Evolutionary conservation across 2,888 invertebrate genomes (phyloP).

Genomic region (Meliscaeva auricollis): DNA sequence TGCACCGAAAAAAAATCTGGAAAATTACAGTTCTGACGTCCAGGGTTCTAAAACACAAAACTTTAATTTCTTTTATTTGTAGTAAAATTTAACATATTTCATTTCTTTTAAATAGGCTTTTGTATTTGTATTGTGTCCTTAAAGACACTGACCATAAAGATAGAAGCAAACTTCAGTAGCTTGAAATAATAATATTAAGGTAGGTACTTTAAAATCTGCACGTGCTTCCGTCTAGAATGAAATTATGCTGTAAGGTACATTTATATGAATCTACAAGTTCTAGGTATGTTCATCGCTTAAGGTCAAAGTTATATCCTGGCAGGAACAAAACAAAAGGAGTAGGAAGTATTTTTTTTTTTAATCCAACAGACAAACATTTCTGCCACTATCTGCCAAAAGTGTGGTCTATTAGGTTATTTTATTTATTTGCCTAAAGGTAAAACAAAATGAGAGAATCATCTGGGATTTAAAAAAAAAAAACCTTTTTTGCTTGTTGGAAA

Average conservation of each 20-base stretch:
- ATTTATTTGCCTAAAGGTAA: background rate
- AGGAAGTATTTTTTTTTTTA: background rate
- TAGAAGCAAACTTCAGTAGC: no score
- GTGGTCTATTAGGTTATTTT: constrained; percentile 6
- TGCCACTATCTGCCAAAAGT: background rate
- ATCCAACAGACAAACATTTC: background rate
- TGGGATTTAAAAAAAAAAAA: background rate
- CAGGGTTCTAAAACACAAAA: no score
- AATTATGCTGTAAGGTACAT: background rate
- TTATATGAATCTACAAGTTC: background rate
- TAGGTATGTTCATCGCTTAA: background rate
- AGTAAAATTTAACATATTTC: no score
- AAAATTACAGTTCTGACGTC: no score
- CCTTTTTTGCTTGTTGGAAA: background rate
- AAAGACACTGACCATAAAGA: no score
- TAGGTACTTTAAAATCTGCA: no score
- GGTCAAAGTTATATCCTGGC: background rate
- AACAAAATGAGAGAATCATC: constrained; percentile 1
- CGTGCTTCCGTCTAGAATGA: background rate
- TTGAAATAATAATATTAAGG: no score
- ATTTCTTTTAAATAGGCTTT: no score
- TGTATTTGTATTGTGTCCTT: no score
- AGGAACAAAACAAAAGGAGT: background rate
- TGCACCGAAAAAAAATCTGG: no score
- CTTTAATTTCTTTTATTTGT: no score